These are phyloP conservation scores for Pluvianellus socialis DNA, from an alignment of 2,113 vertebrate genomes.

Conservation along the genomic window DNA sequence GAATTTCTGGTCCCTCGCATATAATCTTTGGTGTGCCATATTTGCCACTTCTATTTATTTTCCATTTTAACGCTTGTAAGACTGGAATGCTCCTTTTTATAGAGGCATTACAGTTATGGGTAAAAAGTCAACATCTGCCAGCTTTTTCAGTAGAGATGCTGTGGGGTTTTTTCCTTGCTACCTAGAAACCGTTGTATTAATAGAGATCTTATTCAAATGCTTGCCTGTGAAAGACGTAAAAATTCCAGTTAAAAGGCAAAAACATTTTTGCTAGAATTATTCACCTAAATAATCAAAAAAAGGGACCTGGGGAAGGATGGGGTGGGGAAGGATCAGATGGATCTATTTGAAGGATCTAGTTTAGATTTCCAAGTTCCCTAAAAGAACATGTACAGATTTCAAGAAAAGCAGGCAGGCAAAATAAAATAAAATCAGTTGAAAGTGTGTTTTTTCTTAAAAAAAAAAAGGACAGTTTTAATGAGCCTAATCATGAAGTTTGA, in stretches of 20 bases:
- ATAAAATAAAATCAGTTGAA: background rate
- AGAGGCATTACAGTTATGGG: background rate
- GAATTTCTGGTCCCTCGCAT: conserved; percentile 6
- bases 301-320: background rate
- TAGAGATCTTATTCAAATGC: background rate
- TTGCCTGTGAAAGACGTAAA: background rate
- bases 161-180: background rate
- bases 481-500: background rate
- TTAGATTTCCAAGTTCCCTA: background rate
- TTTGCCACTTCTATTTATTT: conserved; percentile 43
- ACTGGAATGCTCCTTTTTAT: conserved; percentile 1
- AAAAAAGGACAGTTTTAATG: background rate
- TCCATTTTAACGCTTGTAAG: background rate
- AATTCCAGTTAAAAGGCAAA: background rate
- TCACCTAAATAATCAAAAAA: background rate
- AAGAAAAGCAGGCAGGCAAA: background rate
- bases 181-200: conserved; percentile 30
- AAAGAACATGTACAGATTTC: background rate
- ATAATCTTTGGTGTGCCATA: background rate
- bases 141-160: background rate
- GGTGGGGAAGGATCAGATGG: background rate
- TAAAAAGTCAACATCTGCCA: conserved; percentile 48
- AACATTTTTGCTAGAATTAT: background rate
- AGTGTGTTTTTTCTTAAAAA: too few relatives aligned
- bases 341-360: background rate